Evolutionary conservation across 2,888 invertebrate species (phyloP).

Genomic region (Orchestes rusci): DNA sequence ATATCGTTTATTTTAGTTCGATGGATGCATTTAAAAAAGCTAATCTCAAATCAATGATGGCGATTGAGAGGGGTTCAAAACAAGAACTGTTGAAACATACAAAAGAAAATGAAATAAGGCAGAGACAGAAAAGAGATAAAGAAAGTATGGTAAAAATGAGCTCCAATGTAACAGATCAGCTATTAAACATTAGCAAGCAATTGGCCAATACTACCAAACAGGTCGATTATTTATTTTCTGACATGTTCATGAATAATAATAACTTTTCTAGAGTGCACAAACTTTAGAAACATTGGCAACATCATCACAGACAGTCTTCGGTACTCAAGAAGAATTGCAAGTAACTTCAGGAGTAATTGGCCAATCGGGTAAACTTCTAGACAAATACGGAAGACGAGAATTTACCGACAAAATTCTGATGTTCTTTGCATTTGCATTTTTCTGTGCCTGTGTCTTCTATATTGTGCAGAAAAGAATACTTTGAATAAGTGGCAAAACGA

Average conservation of each 20-base stretch:
- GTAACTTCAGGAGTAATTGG: constrained; percentile 81
- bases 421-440: constrained; percentile 80
- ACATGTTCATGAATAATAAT: neutral
- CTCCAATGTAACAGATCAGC: constrained; percentile 74
- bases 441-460: constrained; percentile 85
- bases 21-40: constrained; percentile 73
- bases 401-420: constrained; percentile 91
- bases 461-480: constrained; percentile 87
- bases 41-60: constrained; percentile 68
- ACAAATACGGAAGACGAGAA: constrained; percentile 90
- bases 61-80: constrained; percentile 69
- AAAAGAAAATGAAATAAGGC: constrained; percentile 49
- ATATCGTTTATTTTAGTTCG: constrained; percentile 50
- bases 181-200: constrained; percentile 77
- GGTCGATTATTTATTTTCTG: constrained; percentile 12
- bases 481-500: constrained; percentile 40
- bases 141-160: constrained; percentile 62
- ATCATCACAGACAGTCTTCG: constrained; percentile 61
- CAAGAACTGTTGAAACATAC: constrained; percentile 59
- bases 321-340: constrained; percentile 75
- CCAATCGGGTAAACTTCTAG: constrained; percentile 84
- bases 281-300: constrained; percentile 72
- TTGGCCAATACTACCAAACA: constrained; percentile 70
- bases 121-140: constrained; percentile 60
- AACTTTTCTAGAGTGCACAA: constrained; percentile 55